These are phyloP conservation scores for Microcebus ravelobensis DNA, from an alignment of 2,113 vertebrate genomes.

Conservation along the genomic window DNA sequence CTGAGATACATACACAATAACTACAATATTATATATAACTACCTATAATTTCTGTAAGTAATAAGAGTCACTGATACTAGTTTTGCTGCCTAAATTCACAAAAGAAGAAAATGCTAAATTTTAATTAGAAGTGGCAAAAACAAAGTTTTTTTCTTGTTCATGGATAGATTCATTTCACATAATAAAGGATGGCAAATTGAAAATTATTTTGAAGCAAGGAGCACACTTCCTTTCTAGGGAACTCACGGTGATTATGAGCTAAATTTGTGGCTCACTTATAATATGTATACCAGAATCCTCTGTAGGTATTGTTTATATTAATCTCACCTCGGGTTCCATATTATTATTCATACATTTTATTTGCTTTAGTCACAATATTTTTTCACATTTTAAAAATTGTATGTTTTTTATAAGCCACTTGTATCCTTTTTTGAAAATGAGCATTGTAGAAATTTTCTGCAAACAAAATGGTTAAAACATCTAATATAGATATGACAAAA, in stretches of 20 bases:
- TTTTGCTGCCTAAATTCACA: background rate
- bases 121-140: background rate
- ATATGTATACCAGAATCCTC: background rate
- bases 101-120: background rate
- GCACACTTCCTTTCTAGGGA: background rate
- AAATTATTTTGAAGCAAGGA: constrained; percentile 6
- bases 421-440: background rate
- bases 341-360: background rate
- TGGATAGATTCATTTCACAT: background rate
- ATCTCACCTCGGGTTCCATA: background rate
- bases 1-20: background rate
- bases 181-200: background rate
- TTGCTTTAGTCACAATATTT: background rate
- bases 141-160: background rate
- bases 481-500: background rate
- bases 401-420: background rate
- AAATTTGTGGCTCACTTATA: background rate
- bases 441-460: background rate
- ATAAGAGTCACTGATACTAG: background rate
- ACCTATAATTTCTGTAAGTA: background rate
- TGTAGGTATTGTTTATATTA: background rate
- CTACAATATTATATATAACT: background rate
- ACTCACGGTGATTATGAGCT: background rate
- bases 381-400: background rate
- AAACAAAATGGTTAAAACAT: background rate